These are phyloP conservation scores for Sericinus montela DNA, from an alignment of 2,888 invertebrate species.

Conservation along the genomic window DNA sequence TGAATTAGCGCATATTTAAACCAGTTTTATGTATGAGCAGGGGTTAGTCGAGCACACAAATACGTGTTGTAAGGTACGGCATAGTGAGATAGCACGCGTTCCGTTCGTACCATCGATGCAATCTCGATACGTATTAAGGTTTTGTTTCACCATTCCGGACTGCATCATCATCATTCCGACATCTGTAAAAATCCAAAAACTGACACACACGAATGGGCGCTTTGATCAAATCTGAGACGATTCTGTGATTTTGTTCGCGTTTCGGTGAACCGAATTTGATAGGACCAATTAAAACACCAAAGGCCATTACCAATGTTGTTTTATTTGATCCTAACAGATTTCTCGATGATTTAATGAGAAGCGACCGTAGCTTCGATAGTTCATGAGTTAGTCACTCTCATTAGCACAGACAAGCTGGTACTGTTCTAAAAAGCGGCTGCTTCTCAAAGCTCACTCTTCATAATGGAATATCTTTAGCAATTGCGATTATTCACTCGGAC, in stretches of 20 bases:
- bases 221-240: slow-evolving; percentile 40
- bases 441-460: slow-evolving; percentile 62
- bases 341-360: slow-evolving; percentile 55
- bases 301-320: slow-evolving; percentile 4
- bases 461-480: slow-evolving; percentile 49
- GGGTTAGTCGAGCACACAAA: slow-evolving; percentile 75
- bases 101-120: slow-evolving; percentile 89
- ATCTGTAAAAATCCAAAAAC: slow-evolving; percentile 90
- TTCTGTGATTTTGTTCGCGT: too few relatives aligned
- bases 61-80: slow-evolving; percentile 68
- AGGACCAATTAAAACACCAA: slow-evolving; percentile 22
- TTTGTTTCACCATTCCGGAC: slow-evolving; percentile 96
- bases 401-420: slow-evolving; percentile 72
- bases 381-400: slow-evolving; percentile 64
- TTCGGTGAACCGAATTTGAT: slow-evolving; percentile 15
- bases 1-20: slow-evolving; percentile 73
- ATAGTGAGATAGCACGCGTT: slow-evolving; percentile 53
- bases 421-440: slow-evolving; percentile 70
- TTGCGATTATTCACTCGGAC: slow-evolving; percentile 49
- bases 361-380: slow-evolving; percentile 47
- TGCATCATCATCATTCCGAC: slow-evolving; percentile 98
- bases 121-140: slow-evolving; percentile 86
- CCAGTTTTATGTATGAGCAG: slow-evolving; percentile 61
- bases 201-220: slow-evolving; percentile 71
- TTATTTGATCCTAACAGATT: slow-evolving; percentile 55